Conservation (phyloP, 2,888 invertebrate genomes). For the Cenopis cana region DNA sequence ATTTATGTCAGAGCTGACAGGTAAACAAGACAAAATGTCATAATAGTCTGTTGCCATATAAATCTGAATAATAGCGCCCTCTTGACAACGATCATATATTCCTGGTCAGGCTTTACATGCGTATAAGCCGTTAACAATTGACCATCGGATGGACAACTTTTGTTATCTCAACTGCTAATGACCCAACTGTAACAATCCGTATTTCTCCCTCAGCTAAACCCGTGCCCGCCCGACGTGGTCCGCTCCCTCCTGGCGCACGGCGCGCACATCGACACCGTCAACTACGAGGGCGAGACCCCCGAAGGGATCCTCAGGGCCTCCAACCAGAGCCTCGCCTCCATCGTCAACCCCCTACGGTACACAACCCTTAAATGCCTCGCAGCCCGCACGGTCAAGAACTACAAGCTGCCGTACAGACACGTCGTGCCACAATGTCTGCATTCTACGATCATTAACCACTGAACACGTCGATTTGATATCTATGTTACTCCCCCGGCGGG, state of each 20-base stretch:
- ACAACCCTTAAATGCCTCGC: slow-evolving; percentile 94
- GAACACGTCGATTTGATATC: slow-evolving; percentile 51
- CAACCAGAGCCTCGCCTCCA: slow-evolving; percentile 86
- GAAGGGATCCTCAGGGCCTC: slow-evolving; percentile 86
- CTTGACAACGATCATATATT: no score
- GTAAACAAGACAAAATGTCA: no score
- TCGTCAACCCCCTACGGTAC: slow-evolving; percentile 91
- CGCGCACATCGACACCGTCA: slow-evolving; percentile 93
- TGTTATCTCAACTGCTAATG: no score
- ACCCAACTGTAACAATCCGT: no score
- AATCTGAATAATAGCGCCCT: no score
- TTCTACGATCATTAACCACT: slow-evolving; percentile 77
- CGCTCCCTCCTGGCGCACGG: slow-evolving; percentile 91
- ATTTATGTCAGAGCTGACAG: no score
- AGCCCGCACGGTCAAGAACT: slow-evolving; percentile 91
- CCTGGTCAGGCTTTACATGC: no score
- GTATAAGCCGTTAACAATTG: no score
- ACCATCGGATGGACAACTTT: no score
- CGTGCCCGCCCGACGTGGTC: slow-evolving; percentile 89
- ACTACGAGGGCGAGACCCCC: slow-evolving; percentile 91
- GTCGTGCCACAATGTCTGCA: slow-evolving; percentile 83
- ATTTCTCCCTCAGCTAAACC: slow-evolving; percentile 69
- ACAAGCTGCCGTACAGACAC: slow-evolving; percentile 87
- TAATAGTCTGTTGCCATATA: no score
- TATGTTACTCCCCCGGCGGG: no score